These are phyloP conservation scores for Plagodis dolabraria DNA, from an alignment of 2,888 invertebrate genomes.

Conservation along the genomic window DNA sequence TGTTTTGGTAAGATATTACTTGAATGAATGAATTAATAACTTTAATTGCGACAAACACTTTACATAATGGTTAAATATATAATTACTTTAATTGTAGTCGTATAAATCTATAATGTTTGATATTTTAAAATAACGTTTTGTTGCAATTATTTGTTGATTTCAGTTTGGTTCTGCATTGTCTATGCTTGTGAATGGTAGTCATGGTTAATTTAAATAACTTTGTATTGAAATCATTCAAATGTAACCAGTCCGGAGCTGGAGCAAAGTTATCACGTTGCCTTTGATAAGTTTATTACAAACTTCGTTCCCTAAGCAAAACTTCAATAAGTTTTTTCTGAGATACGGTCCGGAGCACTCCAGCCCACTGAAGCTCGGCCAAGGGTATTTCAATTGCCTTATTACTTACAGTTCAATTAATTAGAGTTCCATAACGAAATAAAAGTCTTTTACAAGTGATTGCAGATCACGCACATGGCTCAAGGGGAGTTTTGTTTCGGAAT, in stretches of 20 bases:
- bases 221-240: not conserved
- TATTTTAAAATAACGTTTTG: too few species aligned
- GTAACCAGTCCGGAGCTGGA: not conserved
- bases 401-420: constrained; percentile 18
- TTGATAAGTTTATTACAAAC: constrained; percentile 21
- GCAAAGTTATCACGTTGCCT: constrained; percentile 7
- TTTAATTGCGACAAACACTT: too few species aligned
- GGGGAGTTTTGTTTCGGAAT: constrained; percentile 5
- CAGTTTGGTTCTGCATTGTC: too few species aligned
- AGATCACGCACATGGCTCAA: constrained; percentile 6
- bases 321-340: constrained; percentile 16
- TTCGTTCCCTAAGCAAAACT: constrained; percentile 9
- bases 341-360: not conserved
- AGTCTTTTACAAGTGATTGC: constrained; percentile 11
- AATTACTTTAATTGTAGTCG: too few species aligned
- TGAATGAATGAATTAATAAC: too few species aligned
- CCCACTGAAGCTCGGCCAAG: not conserved
- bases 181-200: too few species aligned
- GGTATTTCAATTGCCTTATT: constrained; percentile 6
- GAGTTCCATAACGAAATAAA: constrained; percentile 7
- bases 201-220: too few species aligned
- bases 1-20: too few species aligned
- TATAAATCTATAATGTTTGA: too few species aligned
- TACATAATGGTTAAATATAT: too few species aligned
- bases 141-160: too few species aligned